Conservation (phyloP, 2,113 vertebrate genomes). For the Oncorhynchus kisutch region DNA sequence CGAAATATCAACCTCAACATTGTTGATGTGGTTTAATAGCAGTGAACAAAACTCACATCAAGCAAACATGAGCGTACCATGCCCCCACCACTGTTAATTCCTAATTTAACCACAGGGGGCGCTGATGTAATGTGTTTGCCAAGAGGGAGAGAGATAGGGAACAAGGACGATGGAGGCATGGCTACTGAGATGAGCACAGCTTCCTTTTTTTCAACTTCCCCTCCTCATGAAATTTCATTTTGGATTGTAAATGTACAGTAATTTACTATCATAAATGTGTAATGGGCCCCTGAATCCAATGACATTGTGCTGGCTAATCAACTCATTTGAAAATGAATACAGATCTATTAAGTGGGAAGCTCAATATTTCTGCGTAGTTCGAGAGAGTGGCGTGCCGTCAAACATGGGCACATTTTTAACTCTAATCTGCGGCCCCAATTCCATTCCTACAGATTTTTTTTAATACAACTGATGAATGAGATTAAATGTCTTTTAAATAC, state of each 20-base stretch:
- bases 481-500: constrained; percentile 56
- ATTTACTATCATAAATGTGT: constrained; percentile 85
- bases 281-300: constrained; percentile 81
- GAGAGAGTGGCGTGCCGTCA: constrained; percentile 67
- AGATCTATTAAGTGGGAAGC: constrained; percentile 78
- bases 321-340: constrained; percentile 83
- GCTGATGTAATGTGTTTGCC: constrained; percentile 70
- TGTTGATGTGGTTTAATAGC: background rate
- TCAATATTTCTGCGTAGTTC: constrained; percentile 70
- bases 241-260: constrained; percentile 85
- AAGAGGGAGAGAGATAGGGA: constrained; percentile 33
- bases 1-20: background rate
- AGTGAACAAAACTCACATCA: background rate
- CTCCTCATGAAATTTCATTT: constrained; percentile 82
- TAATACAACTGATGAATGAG: constrained; percentile 53
- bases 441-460: background rate
- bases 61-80: background rate
- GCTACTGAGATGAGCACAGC: constrained; percentile 67
- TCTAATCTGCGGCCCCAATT: background rate
- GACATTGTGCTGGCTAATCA: constrained; percentile 83
- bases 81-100: constrained; percentile 39
- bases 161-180: constrained; percentile 62
- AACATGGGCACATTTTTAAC: constrained; percentile 56
- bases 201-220: constrained; percentile 73
- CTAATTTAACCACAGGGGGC: constrained; percentile 75